phyloP scores from a whole-genome alignment of 2,888 invertebrate genomes.

The Dryobotodes eremita region DNA sequence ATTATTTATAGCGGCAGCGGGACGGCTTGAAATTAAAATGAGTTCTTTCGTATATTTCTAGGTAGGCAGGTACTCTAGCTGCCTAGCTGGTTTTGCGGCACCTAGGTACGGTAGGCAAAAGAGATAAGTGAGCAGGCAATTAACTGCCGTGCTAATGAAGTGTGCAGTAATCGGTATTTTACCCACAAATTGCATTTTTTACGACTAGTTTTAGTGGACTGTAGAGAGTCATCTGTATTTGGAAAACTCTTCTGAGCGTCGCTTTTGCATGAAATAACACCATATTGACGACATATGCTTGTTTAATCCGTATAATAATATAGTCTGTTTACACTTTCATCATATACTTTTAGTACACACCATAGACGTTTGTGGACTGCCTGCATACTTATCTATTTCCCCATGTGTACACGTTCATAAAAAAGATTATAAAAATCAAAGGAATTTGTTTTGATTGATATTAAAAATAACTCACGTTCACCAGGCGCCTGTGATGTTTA shows the following conservation, averaged over 20 bases:
- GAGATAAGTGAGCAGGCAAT: slow-evolving; percentile 35
- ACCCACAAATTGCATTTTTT: slow-evolving; percentile 9
- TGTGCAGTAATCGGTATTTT: not conserved
- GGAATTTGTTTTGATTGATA: slow-evolving; percentile 41
- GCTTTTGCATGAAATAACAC: not conserved
- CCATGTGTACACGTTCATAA: not conserved
- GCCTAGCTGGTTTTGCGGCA: not conserved
- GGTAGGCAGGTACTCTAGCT: slow-evolving; percentile 8
- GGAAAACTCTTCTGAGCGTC: not conserved
- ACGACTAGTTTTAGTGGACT: not conserved
- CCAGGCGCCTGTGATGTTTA: slow-evolving; percentile 56
- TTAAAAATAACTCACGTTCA: slow-evolving; percentile 62
- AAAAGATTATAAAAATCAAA: slow-evolving; percentile 8
- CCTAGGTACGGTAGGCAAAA: slow-evolving; percentile 15
- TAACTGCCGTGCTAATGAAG: slow-evolving; percentile 31
- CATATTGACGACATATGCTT: not conserved
- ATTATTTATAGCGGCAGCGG: slow-evolving; percentile 75
- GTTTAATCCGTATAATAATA: not conserved
- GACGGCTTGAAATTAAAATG: slow-evolving; percentile 67
- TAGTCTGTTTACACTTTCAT: not conserved
- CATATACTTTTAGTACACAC: not conserved
- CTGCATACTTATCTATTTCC: slow-evolving; percentile 3
- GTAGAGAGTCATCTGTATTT: not conserved
- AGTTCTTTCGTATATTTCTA: slow-evolving; percentile 48
- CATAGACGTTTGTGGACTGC: not conserved